These are phyloP conservation scores for Hanleya hanleyi DNA, from an alignment of 2,888 invertebrate species.

Conservation along the genomic window DNA sequence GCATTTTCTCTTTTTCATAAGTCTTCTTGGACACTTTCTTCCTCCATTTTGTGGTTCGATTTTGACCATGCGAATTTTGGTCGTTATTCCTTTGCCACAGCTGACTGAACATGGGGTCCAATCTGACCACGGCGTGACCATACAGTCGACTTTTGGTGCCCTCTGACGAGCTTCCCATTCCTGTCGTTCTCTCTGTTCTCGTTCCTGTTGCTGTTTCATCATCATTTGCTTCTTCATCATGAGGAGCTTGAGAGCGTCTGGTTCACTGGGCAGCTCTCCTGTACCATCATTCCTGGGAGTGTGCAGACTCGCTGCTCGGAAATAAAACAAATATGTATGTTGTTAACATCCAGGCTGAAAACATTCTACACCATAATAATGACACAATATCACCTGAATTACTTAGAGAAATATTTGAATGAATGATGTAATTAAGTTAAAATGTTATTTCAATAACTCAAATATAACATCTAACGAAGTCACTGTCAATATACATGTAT, in stretches of 20 bases:
- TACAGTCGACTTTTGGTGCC: slow-evolving; percentile 56
- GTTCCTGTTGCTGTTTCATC: neutral
- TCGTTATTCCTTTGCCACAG: slow-evolving; percentile 55
- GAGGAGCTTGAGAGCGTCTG: slow-evolving; percentile 36
- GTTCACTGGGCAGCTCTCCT: no score
- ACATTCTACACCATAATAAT: no score
- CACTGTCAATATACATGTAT: no score
- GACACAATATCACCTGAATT: no score
- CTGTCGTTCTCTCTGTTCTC: neutral
- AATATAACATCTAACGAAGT: no score
- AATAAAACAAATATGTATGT: neutral
- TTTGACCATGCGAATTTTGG: slow-evolving; percentile 61
- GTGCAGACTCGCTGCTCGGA: neutral
- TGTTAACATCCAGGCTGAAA: neutral
- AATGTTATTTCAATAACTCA: no score
- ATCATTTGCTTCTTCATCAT: slow-evolving; percentile 39
- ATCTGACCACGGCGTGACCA: slow-evolving; percentile 64
- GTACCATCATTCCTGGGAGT: neutral
- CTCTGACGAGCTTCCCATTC: slow-evolving; percentile 12
- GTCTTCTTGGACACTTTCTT: slow-evolving; percentile 62
- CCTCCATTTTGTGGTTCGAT: slow-evolving; percentile 63
- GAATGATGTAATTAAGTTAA: no score
- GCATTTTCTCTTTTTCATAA: slow-evolving; percentile 59
- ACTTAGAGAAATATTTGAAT: no score
- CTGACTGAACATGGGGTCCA: slow-evolving; percentile 68